A percentile compares a stretch with the other conserved stretches of the same genome.
Evolutionary conservation across 2,113 vertebrate genomes (phyloP).

Genomic region (Pachycephala philippinensis): DNA sequence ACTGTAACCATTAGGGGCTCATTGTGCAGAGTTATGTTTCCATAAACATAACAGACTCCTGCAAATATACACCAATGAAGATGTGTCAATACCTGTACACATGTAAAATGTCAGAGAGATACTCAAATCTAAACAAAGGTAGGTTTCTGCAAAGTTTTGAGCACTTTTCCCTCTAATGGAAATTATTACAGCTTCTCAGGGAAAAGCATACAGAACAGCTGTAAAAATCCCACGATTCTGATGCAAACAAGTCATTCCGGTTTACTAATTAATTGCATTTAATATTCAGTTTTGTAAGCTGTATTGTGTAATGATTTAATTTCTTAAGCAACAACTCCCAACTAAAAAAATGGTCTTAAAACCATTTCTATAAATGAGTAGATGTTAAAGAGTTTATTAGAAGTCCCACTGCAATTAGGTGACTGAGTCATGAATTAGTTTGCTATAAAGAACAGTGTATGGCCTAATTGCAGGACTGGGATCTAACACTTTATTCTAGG

Average conservation of each 20-base stretch:
- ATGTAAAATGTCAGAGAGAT: neutral
- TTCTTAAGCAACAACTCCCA: neutral
- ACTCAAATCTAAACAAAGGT: neutral
- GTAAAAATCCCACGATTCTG: neutral
- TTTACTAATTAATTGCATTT: slow-evolving; percentile 25
- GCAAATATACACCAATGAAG: neutral
- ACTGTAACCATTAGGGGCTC: neutral
- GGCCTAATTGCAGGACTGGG: slow-evolving; percentile 19
- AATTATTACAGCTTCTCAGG: neutral
- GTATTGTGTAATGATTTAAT: slow-evolving; percentile 24
- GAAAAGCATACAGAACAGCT: neutral
- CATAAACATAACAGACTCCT: neutral
- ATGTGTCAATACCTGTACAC: neutral
- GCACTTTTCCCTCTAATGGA: neutral
- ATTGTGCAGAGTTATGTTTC: neutral
- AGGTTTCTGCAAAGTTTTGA: neutral
- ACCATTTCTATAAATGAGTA: neutral
- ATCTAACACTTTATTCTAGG: slow-evolving; percentile 24
- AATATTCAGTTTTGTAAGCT: slow-evolving; percentile 20
- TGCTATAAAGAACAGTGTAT: neutral
- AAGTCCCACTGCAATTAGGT: slow-evolving; percentile 34
- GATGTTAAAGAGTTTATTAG: slow-evolving; percentile 7
- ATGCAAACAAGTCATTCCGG: neutral
- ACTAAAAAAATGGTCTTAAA: neutral
- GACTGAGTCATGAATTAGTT: slow-evolving; percentile 39